A percentile compares a stretch with the other conserved stretches of the same genome.
Conservation (phyloP, 2,888 invertebrate species). For the Alloplasta piceator region DNA sequence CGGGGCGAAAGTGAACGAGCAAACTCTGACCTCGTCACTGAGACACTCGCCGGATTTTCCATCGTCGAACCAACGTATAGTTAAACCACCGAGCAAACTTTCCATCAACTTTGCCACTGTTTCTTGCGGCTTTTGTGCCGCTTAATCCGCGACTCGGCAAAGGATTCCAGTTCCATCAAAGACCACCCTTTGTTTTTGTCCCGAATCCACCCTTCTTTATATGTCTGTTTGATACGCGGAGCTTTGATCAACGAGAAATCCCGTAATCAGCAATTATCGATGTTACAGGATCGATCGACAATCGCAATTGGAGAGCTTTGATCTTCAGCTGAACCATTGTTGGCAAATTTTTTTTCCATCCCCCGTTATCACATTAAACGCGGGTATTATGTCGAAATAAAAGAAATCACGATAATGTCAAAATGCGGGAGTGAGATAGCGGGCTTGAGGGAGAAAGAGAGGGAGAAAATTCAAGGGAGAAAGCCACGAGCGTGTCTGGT, state of each 20-base stretch:
- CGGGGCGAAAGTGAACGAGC: constrained; percentile 39
- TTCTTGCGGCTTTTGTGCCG: background rate
- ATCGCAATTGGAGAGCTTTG: background rate
- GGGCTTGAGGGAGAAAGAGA: constrained; percentile 13
- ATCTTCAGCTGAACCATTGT: no score
- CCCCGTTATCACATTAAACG: background rate
- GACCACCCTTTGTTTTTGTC: no score
- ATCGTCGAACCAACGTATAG: constrained; percentile 42
- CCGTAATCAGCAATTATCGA: constrained; percentile 1
- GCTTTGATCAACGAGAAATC: constrained; percentile 1
- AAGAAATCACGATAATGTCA: constrained; percentile 42
- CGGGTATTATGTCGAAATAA: constrained; percentile 25
- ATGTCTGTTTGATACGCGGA: no score
- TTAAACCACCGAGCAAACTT: constrained; percentile 71
- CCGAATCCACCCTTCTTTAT: no score
- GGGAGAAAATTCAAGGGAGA: constrained; percentile 28
- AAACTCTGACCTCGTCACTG: constrained; percentile 44
- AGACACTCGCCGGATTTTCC: constrained; percentile 48
- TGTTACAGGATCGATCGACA: constrained; percentile 4
- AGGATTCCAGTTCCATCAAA: background rate
- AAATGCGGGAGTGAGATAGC: constrained; percentile 21
- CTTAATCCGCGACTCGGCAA: constrained; percentile 26
- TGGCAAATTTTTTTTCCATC: no score
- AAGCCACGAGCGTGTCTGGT: constrained; percentile 64
- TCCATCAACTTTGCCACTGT: constrained; percentile 72